Percentiles rank a stretch among this genome's conserved stretches.
These are phyloP conservation scores for Nixonia krombeini DNA, from an alignment of 1,140 invertebrate species.

Conservation along the genomic window DNA sequence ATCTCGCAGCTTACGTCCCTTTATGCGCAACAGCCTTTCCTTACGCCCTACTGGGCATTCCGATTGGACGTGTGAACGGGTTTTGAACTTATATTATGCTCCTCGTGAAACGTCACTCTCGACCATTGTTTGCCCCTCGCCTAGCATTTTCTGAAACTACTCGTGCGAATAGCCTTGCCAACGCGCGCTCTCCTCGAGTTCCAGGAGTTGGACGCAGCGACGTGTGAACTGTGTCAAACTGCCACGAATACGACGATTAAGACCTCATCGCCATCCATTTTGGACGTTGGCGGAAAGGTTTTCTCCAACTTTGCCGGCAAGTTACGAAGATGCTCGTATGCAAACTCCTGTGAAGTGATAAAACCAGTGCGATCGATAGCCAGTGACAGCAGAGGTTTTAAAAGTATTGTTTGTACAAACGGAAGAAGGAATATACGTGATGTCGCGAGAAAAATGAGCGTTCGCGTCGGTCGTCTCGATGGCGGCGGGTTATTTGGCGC, in stretches of 20 bases:
- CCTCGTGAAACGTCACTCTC: not conserved
- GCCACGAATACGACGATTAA: not conserved
- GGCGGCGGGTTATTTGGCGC: not conserved
- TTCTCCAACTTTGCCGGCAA: no score
- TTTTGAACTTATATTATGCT: slow-evolving; percentile 18
- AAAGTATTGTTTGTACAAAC: not conserved
- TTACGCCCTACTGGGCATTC: not conserved
- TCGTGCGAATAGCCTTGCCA: not conserved
- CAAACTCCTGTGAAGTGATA: no score
- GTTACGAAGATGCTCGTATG: no score
- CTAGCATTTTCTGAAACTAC: not conserved
- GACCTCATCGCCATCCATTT: not conserved
- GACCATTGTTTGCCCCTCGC: not conserved
- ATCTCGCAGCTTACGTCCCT: slow-evolving; percentile 18
- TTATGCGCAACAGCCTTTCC: slow-evolving; percentile 2
- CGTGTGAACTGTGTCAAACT: no score
- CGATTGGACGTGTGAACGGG: slow-evolving; percentile 23
- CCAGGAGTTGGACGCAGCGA: no score
- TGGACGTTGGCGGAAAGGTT: no score
- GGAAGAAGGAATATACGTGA: not conserved
- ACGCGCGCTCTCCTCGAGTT: no score
- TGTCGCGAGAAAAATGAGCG: not conserved
- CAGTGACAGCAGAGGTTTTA: no score
- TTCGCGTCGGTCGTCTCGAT: not conserved
- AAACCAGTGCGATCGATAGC: no score